Conservation (phyloP, 2,888 invertebrate species). For the Cinara cedri region DNA sequence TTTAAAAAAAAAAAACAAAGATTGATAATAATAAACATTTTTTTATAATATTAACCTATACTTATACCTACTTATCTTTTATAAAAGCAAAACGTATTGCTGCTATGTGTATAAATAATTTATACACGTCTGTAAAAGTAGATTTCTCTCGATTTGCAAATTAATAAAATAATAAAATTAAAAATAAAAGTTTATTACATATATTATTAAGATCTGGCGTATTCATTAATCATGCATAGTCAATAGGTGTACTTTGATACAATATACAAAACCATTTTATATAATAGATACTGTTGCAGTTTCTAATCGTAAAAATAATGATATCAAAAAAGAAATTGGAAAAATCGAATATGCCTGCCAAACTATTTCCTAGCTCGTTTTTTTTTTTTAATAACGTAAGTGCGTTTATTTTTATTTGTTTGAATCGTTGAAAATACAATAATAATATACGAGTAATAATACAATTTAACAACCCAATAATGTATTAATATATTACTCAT, state of each 20-base stretch:
- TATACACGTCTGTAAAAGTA: slow-evolving; percentile 6
- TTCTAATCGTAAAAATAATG: neutral
- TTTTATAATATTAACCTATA: no score
- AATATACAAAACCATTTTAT: neutral
- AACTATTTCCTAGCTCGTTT: neutral
- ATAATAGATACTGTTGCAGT: no score
- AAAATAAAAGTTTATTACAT: neutral
- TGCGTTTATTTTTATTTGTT: slow-evolving; percentile 13
- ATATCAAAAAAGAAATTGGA: neutral
- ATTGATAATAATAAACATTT: no score
- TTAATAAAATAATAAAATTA: neutral
- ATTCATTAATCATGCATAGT: neutral
- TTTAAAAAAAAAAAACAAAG: no score
- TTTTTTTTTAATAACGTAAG: no score
- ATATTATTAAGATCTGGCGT: neutral
- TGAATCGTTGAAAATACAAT: neutral
- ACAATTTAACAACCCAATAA: neutral
- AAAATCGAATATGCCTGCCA: neutral
- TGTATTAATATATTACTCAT: no score
- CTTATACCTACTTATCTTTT: no score
- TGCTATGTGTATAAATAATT: neutral
- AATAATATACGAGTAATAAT: neutral
- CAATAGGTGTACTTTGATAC: neutral
- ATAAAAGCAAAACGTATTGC: no score
- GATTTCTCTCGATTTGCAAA: neutral